A percentile compares a stretch with the other conserved stretches of the same genome.
These are phyloP conservation scores for Geotria australis DNA, from an alignment of 2,797 vertebrate species.

Conservation along the genomic window DNA sequence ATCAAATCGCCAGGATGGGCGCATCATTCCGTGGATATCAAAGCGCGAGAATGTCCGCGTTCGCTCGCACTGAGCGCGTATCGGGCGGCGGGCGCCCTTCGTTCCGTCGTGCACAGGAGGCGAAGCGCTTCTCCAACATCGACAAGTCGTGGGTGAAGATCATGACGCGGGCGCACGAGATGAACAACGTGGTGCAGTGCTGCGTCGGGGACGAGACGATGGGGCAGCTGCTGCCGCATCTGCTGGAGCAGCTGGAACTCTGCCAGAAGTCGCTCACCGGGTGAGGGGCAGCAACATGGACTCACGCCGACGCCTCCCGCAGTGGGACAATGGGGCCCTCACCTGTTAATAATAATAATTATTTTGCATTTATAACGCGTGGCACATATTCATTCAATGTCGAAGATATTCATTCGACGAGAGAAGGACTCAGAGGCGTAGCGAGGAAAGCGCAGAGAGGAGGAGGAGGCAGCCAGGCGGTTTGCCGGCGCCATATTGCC, in stretches of 20 bases:
- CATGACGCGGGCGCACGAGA: conserved; percentile 66
- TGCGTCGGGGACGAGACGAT: conserved; percentile 76
- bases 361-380: not conserved
- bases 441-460: too few species aligned
- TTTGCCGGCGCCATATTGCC: too few species aligned
- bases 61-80: too few species aligned
- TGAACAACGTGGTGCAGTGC: conserved; percentile 54
- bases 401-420: too few species aligned
- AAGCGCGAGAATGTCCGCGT: too few species aligned
- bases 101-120: conserved; percentile 21
- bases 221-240: conserved; percentile 63
- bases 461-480: too few species aligned
- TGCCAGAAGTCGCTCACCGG: conserved; percentile 91
- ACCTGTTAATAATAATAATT: not conserved
- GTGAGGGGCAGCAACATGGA: conserved; percentile 11
- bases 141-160: conserved; percentile 96
- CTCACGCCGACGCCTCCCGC: too few species aligned
- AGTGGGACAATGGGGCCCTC: not conserved
- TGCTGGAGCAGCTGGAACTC: conserved; percentile 72
- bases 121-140: conserved; percentile 78
- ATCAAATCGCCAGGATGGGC: too few species aligned
- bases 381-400: not conserved
- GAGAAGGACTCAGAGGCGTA: too few species aligned
- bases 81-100: too few species aligned
- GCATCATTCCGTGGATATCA: too few species aligned